Percentiles rank a stretch among this genome's conserved stretches.
phyloP scores from a whole-genome alignment of 1,140 invertebrate species.

The Tribolium castaneum region DNA sequence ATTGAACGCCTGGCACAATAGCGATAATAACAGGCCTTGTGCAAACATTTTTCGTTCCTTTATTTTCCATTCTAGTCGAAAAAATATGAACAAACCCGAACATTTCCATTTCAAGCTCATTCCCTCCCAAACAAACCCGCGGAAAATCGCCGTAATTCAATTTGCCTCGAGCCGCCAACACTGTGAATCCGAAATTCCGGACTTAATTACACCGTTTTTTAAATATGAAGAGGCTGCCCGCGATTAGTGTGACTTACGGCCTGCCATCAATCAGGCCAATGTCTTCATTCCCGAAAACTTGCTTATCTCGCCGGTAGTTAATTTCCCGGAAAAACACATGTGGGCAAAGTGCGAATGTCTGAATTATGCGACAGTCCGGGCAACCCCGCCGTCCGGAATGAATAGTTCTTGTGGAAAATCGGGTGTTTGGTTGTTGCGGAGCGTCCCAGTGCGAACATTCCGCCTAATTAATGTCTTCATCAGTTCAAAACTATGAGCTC shows the following conservation, averaged over 20 bases:
- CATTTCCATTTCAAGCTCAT: neutral
- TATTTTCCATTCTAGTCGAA: too few species aligned
- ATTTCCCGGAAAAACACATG: constrained; percentile 28
- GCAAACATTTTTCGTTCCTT: too few species aligned
- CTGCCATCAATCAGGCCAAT: neutral
- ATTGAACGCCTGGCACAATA: too few species aligned
- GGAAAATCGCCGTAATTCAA: neutral
- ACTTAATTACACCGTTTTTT: neutral
- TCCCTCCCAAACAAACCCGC: neutral
- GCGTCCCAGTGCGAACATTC: constrained; percentile 29
- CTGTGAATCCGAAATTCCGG: neutral
- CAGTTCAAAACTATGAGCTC: constrained; percentile 33
- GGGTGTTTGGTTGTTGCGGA: constrained; percentile 16
- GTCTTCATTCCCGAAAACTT: neutral
- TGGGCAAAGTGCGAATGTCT: neutral
- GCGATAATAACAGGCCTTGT: too few species aligned
- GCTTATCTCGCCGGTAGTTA: neutral
- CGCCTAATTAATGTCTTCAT: constrained; percentile 31
- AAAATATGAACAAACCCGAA: too few species aligned
- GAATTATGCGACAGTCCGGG: neutral
- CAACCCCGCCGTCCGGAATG: neutral
- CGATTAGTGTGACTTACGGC: too few species aligned
- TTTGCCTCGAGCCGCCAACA: neutral
- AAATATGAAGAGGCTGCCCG: neutral
- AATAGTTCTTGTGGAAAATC: constrained; percentile 12